A percentile compares a stretch with the other conserved stretches of the same genome.
These are phyloP conservation scores for Apantesis nais DNA, from an alignment of 2,888 invertebrate species.

Conservation along the genomic window DNA sequence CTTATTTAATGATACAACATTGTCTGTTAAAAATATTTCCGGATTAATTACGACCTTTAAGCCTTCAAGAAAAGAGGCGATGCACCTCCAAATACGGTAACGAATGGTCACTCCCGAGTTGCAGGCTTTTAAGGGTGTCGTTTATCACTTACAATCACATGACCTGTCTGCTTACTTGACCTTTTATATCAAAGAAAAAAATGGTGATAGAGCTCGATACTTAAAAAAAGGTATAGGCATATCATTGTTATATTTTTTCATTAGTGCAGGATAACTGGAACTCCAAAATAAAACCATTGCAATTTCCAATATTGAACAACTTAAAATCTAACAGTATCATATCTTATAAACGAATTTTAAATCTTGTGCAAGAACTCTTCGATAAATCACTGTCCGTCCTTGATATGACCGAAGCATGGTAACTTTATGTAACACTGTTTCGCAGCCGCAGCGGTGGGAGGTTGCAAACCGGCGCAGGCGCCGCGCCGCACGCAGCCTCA, in stretches of 20 bases:
- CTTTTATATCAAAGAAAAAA: too few relatives aligned
- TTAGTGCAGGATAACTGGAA: neutral
- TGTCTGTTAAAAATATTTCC: too few relatives aligned
- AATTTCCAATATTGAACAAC: neutral
- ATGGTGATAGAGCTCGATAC: neutral
- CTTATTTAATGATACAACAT: too few relatives aligned
- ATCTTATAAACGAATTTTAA: neutral
- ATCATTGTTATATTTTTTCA: neutral
- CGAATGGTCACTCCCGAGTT: too few relatives aligned
- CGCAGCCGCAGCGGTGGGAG: constrained; percentile 79
- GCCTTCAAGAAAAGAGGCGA: too few relatives aligned
- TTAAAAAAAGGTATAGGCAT: neutral
- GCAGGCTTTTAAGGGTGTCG: too few relatives aligned
- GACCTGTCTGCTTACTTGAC: too few relatives aligned
- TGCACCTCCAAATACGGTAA: too few relatives aligned
- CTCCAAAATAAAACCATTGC: neutral
- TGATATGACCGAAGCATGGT: constrained; percentile 53
- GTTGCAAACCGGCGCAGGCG: constrained; percentile 72
- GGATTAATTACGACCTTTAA: too few relatives aligned
- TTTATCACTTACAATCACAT: too few relatives aligned
- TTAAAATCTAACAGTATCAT: neutral
- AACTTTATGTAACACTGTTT: constrained; percentile 74
- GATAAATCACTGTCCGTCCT: constrained; percentile 27
- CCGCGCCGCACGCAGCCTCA: constrained; percentile 68
- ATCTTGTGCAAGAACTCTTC: constrained; percentile 6